phyloP scores from a whole-genome alignment of 2,113 vertebrate genomes.

The Notiomystis cincta region DNA sequence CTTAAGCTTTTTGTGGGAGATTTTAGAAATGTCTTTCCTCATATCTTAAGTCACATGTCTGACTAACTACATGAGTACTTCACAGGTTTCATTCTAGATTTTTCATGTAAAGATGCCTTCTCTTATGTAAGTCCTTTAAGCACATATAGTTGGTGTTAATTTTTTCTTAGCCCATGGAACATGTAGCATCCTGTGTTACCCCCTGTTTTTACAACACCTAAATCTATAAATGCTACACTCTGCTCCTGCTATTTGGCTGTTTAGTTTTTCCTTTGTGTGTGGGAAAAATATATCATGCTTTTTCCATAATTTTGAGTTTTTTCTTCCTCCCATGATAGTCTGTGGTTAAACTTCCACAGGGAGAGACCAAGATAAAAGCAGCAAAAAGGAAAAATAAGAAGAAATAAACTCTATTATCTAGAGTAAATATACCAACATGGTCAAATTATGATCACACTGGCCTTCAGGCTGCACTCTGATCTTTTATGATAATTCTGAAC shows the following conservation, averaged over 20 bases:
- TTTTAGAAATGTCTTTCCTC: background rate
- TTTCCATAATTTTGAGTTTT: background rate
- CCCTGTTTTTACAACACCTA: background rate
- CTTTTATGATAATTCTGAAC: background rate
- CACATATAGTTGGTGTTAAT: background rate
- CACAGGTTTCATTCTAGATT: background rate
- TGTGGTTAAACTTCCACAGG: background rate
- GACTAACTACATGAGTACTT: background rate
- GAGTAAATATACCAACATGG: background rate
- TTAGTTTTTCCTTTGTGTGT: background rate
- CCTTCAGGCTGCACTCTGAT: constrained; percentile 3
- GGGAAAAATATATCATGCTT: background rate
- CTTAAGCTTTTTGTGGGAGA: background rate
- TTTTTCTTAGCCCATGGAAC: background rate
- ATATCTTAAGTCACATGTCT: background rate
- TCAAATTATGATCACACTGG: background rate
- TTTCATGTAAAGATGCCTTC: background rate
- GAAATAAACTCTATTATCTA: constrained; percentile 22
- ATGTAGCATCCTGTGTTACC: background rate
- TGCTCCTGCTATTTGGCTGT: background rate
- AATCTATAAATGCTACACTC: background rate
- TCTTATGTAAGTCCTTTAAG: background rate
- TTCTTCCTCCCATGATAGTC: background rate
- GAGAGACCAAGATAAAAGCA: background rate
- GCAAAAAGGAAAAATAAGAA: background rate